Conservation (phyloP, 2,888 invertebrate genomes). For the Apamea sordens region DNA sequence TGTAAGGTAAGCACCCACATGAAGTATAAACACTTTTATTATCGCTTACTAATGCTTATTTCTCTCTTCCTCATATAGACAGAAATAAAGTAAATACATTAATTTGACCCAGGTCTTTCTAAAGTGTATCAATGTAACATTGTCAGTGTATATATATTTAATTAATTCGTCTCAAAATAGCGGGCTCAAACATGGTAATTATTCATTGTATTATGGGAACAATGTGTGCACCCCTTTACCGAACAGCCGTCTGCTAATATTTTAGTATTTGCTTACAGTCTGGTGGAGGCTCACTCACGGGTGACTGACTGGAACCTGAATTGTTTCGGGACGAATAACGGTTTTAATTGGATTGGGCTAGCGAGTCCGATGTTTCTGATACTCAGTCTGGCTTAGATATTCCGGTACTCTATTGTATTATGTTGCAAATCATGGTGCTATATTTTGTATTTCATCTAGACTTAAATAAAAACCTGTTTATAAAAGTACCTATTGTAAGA, state of each 20-base stretch:
- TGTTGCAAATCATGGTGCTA: neutral
- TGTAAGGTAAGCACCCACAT: neutral
- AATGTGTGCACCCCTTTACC: neutral
- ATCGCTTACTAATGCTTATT: neutral
- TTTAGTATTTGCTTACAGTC: constrained; percentile 25
- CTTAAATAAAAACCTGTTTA: neutral
- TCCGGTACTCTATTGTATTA: neutral
- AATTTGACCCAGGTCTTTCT: too few species aligned
- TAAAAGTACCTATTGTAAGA: neutral
- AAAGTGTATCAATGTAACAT: neutral
- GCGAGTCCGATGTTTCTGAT: neutral
- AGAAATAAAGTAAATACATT: neutral
- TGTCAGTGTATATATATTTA: neutral
- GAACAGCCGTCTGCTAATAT: neutral
- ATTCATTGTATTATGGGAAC: neutral
- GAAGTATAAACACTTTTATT: neutral
- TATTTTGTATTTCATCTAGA: neutral
- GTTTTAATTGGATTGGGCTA: constrained; percentile 18
- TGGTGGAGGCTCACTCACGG: constrained; percentile 13
- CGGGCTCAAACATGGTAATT: neutral
- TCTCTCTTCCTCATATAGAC: neutral
- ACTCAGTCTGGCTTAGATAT: too few species aligned
- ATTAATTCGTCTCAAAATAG: neutral
- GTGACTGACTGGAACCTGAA: neutral
- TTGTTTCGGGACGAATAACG: constrained; percentile 9